Conservation (phyloP, 2,113 vertebrate species). For the Parotia lawesii region DNA sequence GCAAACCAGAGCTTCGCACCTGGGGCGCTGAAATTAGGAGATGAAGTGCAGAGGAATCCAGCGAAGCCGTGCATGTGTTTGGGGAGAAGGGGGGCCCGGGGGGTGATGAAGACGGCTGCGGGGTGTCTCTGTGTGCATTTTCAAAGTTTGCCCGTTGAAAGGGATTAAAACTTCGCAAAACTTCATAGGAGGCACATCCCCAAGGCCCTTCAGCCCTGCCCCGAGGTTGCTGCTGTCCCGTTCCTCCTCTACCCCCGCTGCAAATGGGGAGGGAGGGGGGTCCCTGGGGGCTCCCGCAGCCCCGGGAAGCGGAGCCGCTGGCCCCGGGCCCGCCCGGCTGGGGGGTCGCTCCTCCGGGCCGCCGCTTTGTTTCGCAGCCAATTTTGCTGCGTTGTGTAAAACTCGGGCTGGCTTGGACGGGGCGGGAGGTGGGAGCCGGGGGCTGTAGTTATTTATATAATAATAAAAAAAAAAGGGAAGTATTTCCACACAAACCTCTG, state of each 20-base stretch:
- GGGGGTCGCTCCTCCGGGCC: background rate
- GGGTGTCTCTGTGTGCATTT: background rate
- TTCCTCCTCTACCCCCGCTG: background rate
- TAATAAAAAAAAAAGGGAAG: background rate
- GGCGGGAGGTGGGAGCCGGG: background rate
- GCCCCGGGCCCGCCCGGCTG: background rate
- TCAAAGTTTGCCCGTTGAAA: background rate
- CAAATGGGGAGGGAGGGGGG: too few species aligned
- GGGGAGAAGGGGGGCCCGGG: background rate
- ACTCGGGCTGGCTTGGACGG: background rate
- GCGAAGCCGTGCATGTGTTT: background rate
- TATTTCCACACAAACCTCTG: background rate
- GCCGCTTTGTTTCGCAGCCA: background rate
- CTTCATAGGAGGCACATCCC: background rate
- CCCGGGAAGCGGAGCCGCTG: background rate
- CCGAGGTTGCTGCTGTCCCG: background rate
- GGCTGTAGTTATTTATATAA: background rate
- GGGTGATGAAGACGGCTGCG: background rate
- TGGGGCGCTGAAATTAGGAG: slow-evolving; percentile 41
- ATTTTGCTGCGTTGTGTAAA: background rate
- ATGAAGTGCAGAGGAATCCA: slow-evolving; percentile 4
- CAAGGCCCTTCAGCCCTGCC: background rate
- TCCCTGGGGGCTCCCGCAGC: background rate
- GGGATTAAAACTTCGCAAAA: background rate
- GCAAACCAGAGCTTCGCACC: slow-evolving; percentile 30